Evolutionary conservation across 2,797 vertebrate species (phyloP).

Genomic region (Acestrorhynchus altus): DNA sequence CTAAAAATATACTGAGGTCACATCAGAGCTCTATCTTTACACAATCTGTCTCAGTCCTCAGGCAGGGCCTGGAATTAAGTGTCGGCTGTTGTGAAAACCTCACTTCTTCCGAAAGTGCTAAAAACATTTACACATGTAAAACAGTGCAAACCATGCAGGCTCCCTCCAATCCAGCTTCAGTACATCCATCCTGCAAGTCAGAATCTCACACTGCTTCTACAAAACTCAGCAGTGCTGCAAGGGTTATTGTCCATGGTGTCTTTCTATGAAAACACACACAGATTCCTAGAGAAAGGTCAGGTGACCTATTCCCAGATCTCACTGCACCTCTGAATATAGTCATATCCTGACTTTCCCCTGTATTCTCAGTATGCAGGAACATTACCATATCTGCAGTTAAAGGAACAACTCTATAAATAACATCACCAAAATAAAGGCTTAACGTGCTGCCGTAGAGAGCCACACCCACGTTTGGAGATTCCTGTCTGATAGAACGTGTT

Average conservation of each 20-base stretch:
- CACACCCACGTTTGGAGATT: not conserved
- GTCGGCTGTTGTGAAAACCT: not conserved
- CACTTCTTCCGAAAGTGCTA: not conserved
- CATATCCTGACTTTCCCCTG: conserved; percentile 2
- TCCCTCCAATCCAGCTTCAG: conserved; percentile 50
- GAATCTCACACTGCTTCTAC: not conserved
- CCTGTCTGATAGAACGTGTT: too few relatives aligned
- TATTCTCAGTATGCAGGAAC: not conserved
- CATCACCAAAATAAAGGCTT: not conserved
- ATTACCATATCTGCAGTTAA: not conserved
- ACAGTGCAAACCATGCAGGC: not conserved
- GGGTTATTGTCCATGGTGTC: not conserved
- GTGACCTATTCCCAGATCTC: not conserved
- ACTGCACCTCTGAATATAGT: not conserved
- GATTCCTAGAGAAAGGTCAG: not conserved
- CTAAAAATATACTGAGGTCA: conserved; percentile 43
- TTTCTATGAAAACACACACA: conserved; percentile 6
- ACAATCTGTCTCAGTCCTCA: conserved; percentile 36
- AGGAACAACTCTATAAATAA: not conserved
- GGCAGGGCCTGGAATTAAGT: conserved; percentile 16
- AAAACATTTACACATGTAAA: not conserved
- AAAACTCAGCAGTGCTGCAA: not conserved
- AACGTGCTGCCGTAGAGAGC: not conserved
- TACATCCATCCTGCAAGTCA: conserved; percentile 43
- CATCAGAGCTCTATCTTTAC: conserved; percentile 27